Conservation (phyloP, 2,797 vertebrate species). For the Danionella dracula region DNA sequence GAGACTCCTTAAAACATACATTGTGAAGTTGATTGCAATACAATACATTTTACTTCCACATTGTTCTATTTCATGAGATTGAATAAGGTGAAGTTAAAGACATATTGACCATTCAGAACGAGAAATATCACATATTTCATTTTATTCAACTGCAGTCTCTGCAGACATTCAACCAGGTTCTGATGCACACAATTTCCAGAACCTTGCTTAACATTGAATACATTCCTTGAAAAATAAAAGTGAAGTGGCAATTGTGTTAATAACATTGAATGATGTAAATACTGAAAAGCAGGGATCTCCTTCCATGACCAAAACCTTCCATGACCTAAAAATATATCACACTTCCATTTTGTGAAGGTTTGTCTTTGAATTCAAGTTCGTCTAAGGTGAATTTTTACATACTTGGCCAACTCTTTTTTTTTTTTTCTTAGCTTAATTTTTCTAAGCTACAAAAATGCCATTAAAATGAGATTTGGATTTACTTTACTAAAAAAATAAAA, state of each 20-base stretch:
- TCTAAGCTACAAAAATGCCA: no score
- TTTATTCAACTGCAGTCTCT: not conserved
- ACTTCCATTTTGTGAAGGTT: constrained; percentile 31
- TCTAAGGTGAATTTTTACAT: not conserved
- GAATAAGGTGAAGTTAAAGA: not conserved
- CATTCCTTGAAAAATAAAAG: constrained; percentile 29
- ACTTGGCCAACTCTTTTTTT: constrained; percentile 22
- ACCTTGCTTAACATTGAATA: not conserved
- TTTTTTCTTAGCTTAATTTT: no score
- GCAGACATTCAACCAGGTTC: constrained; percentile 19
- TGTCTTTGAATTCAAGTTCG: not conserved
- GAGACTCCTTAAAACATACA: not conserved
- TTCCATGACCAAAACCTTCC: not conserved
- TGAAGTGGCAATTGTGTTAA: not conserved
- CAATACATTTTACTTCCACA: not conserved
- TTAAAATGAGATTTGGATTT: no score
- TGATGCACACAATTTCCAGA: constrained; percentile 3
- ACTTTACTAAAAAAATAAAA: no score
- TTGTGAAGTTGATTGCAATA: not conserved
- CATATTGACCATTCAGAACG: not conserved
- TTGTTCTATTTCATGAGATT: constrained; percentile 1
- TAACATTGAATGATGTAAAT: constrained; percentile 25
- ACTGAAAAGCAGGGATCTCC: not conserved
- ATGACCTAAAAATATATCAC: constrained; percentile 8
- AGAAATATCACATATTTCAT: not conserved